Evolutionary conservation across 2,113 vertebrate genomes (phyloP).

Genomic region (Murina feae): DNA sequence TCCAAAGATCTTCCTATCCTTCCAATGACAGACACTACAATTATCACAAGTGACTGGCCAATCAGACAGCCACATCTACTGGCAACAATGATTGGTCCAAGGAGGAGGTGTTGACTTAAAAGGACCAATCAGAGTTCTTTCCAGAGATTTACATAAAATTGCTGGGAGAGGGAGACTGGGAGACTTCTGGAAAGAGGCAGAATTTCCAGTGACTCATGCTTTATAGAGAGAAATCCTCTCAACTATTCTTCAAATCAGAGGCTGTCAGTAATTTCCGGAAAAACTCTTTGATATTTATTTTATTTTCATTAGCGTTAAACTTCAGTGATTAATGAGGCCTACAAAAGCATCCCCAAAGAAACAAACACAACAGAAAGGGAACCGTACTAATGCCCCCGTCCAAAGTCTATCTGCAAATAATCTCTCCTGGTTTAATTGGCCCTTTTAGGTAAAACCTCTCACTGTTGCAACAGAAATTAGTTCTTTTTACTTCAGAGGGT

Average conservation of each 20-base stretch:
- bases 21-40: neutral
- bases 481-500: neutral
- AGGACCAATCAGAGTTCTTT: neutral
- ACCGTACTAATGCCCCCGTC: neutral
- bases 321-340: slow-evolving; percentile 40
- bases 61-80: neutral
- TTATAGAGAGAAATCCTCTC: neutral
- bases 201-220: neutral
- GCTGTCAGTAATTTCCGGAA: neutral
- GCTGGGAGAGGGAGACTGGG: neutral
- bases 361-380: slow-evolving; percentile 17
- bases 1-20: neutral
- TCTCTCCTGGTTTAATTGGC: slow-evolving; percentile 43
- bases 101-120: neutral
- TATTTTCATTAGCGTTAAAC: slow-evolving; percentile 58
- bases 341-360: slow-evolving; percentile 29
- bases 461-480: neutral
- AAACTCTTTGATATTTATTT: slow-evolving; percentile 56
- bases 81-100: neutral
- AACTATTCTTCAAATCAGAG: neutral
- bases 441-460: slow-evolving; percentile 47
- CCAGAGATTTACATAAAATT: neutral
- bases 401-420: slow-evolving; percentile 35
- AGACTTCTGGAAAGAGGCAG: neutral
- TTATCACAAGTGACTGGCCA: neutral